Conservation (phyloP, 2,797 vertebrate genomes). For the Ptychadena robeensis region DNA sequence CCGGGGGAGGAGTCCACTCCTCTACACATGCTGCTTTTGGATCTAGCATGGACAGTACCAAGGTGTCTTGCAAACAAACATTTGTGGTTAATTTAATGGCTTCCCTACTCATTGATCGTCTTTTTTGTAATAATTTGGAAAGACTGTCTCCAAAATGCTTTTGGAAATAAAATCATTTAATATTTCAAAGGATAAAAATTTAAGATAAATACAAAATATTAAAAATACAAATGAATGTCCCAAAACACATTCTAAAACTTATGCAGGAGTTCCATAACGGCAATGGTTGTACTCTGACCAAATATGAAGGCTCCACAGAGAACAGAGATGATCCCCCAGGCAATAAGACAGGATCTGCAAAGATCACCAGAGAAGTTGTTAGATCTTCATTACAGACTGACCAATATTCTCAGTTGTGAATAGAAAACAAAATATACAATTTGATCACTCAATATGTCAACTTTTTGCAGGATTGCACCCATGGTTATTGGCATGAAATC, state of each 20-base stretch:
- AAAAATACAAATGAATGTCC: background rate
- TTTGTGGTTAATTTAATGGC: background rate
- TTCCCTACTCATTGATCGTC: background rate
- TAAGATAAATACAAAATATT: conserved; percentile 24
- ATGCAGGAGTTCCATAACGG: conserved; percentile 80
- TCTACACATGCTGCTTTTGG: no score
- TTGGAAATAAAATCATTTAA: conserved; percentile 26
- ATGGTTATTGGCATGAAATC: no score
- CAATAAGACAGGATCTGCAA: conserved; percentile 78
- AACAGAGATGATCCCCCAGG: conserved; percentile 86
- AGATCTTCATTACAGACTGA: background rate
- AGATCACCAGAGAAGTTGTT: background rate
- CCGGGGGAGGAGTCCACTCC: no score
- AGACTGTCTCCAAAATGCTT: background rate
- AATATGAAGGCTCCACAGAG: conserved; percentile 90
- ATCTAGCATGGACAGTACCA: no score
- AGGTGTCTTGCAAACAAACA: background rate
- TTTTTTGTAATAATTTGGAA: background rate
- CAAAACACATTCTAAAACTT: background rate
- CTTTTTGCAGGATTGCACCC: no score
- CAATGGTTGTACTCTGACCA: conserved; percentile 87
- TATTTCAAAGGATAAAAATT: conserved; percentile 19
- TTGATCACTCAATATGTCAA: no score
- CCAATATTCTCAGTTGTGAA: background rate
- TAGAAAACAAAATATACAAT: no score